Evolutionary conservation across 2,797 vertebrate genomes (phyloP), one percentile per base, ranked within the genome.

Genomic region (Syngnathus acus): DNA sequence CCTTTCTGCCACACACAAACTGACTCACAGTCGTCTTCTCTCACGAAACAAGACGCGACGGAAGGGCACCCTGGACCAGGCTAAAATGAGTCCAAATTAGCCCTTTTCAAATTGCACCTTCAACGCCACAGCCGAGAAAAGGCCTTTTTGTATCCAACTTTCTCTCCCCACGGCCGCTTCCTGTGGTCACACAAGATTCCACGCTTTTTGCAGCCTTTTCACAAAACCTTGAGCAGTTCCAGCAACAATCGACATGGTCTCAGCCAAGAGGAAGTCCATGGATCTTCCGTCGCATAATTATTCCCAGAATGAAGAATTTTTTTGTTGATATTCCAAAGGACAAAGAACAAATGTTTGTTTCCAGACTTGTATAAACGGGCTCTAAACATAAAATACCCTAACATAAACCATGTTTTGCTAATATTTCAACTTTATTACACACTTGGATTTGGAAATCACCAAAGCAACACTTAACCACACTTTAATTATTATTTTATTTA

Each of bases 161-260:
- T 76, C 61, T 64, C 63, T 67, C 37, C 72, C 13, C 58, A 64
- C 68, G 8, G 57, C 68, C 64, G 76, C 75, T 79, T 86, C 83
- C 75, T 82, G 80, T 83, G 79, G 78, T 78, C 65, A 68, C 37
- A 13, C 19, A 51, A 53, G 53, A 79, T 66, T 76, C 68, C 73
- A 40, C 14, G 39, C 37, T 50, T 19, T 72, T 43, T 47, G 39
- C 60, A 62, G 45, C n/a, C 47, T 3, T 61, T 75, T 68, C 51
- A 62, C 47, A 54, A 40, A 54, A 54, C 40, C 39, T 62, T 54
- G 58, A 14, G 53, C 66, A 40, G 17, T 64, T 50, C 23, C 62
- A 39, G 26, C 13, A 51, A 39, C 19, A 45, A 64, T 57, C 39
- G 10, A 26, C 39, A 43, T 43, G 10, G 45, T 63, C 40, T 64